Percentiles rank a stretch among this genome's conserved stretches.
Evolutionary conservation across 2,888 invertebrate species (phyloP).

Genomic region (Hyposoter didymator): DNA sequence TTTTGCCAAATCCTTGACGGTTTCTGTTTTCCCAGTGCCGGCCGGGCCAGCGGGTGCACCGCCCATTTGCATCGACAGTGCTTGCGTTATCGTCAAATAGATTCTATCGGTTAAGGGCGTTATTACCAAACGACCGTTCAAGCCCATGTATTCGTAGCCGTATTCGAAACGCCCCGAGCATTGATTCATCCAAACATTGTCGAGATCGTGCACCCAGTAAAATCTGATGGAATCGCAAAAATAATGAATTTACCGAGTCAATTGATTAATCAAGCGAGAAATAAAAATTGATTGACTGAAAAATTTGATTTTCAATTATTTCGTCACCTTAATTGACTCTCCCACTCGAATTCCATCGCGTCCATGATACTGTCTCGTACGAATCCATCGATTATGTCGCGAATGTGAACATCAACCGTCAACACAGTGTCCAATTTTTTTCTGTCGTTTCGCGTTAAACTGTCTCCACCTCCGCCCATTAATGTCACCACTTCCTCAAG

Average conservation of each 20-base stretch:
- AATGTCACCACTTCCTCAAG: conserved; percentile 91
- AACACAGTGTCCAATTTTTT: conserved; percentile 95
- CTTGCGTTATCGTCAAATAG: conserved; percentile 96
- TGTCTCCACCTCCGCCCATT: conserved; percentile 79
- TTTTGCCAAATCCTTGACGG: conserved; percentile 96
- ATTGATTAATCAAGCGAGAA: background rate
- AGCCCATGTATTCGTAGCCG: conserved; percentile 98
- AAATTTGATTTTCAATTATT: background rate
- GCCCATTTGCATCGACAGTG: conserved; percentile 95
- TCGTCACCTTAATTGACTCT: conserved; percentile 91
- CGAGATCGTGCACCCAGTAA: conserved; percentile 94
- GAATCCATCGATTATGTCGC: conserved; percentile 94
- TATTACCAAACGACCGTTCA: conserved; percentile 95
- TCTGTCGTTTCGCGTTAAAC: conserved; percentile 91
- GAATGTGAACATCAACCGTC: conserved; percentile 96
- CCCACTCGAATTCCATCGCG: conserved; percentile 96
- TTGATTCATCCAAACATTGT: conserved; percentile 93
- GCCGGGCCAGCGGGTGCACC: conserved; percentile 95
- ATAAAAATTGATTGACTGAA: background rate
- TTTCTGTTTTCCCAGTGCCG: conserved; percentile 96
- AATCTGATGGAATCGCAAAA: conserved; percentile 85
- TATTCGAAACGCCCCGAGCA: conserved; percentile 95
- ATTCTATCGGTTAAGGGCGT: conserved; percentile 97
- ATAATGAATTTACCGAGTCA: background rate
- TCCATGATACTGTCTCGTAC: conserved; percentile 93